These are phyloP conservation scores for Cyrtonyx montezumae DNA, from an alignment of 2,113 vertebrate genomes.

Conservation along the genomic window DNA sequence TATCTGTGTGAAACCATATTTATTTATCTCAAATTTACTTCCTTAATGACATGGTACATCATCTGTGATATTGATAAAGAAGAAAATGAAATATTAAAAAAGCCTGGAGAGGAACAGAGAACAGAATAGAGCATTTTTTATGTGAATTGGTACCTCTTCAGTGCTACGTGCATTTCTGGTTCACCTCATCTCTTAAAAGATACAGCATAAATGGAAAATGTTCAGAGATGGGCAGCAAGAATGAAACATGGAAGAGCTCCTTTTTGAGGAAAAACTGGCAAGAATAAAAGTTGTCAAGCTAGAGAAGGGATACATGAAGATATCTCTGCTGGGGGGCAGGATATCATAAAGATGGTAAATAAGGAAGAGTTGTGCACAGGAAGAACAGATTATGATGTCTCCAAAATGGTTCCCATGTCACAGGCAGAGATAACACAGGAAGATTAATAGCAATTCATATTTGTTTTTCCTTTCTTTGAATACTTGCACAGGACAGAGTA, in stretches of 20 bases:
- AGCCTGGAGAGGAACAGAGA: background rate
- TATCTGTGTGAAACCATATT: background rate
- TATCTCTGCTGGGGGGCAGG: background rate
- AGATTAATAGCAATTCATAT: background rate
- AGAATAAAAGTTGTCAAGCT: background rate
- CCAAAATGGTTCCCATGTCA: background rate
- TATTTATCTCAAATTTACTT: slow-evolving; percentile 39
- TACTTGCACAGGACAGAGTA: background rate
- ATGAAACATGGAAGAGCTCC: background rate
- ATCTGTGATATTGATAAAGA: background rate
- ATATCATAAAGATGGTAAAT: background rate
- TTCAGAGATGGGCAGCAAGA: background rate
- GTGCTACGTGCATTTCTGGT: background rate
- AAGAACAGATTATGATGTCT: background rate
- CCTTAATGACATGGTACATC: background rate
- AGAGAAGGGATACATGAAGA: background rate
- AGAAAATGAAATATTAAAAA: background rate
- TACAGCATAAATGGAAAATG: background rate
- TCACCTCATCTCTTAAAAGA: background rate
- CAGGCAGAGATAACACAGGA: background rate
- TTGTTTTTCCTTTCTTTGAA: background rate
- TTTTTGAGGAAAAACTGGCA: background rate
- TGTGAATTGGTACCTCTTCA: background rate
- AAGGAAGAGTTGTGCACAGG: background rate
- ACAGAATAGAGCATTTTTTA: background rate